These are phyloP conservation scores for Sturnira hondurensis DNA, from an alignment of 2,113 vertebrate genomes.

Conservation along the genomic window DNA sequence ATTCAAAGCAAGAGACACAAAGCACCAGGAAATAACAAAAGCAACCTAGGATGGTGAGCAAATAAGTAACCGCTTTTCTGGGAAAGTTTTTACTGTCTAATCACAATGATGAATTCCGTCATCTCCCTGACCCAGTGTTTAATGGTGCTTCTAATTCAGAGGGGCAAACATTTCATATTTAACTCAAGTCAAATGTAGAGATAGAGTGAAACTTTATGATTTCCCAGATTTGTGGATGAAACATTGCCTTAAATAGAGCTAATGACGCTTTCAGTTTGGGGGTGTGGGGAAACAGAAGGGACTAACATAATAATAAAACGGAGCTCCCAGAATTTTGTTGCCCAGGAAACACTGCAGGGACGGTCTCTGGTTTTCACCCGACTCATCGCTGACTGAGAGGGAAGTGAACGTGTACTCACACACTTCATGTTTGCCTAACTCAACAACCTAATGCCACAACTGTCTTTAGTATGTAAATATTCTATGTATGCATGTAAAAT, in stretches of 20 bases:
- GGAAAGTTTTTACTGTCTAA: background rate
- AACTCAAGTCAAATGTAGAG: background rate
- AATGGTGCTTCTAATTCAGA: background rate
- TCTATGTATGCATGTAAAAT: background rate
- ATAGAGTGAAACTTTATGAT: background rate
- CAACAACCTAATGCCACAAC: background rate
- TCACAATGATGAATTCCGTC: background rate
- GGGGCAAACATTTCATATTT: background rate
- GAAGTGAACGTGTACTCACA: background rate
- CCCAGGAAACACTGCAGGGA: background rate
- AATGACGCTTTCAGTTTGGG: background rate
- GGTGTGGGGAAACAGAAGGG: background rate
- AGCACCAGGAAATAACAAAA: background rate
- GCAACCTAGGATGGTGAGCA: background rate
- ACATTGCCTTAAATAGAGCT: slow-evolving; percentile 13
- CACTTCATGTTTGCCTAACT: background rate
- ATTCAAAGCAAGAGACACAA: slow-evolving; percentile 19
- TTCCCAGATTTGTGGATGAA: background rate
- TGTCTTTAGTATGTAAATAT: background rate
- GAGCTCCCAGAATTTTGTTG: background rate
- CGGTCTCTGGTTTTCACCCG: background rate
- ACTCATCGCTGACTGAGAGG: background rate
- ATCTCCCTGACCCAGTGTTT: background rate
- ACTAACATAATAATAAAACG: background rate
- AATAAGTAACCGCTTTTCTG: background rate